These are phyloP conservation scores for Lagria hirta DNA, from an alignment of 2,888 invertebrate species.

Conservation along the genomic window DNA sequence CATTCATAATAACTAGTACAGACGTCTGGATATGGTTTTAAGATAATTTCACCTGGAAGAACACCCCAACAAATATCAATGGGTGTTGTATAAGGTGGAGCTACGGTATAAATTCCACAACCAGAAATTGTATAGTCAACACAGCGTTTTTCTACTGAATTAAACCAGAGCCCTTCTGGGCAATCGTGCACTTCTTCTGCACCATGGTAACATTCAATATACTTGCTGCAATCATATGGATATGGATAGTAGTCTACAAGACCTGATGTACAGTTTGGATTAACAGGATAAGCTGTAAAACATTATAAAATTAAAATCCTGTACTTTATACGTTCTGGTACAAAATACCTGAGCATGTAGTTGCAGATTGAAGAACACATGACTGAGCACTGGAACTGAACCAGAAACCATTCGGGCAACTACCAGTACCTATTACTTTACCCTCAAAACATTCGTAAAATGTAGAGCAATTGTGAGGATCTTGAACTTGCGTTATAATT, in stretches of 20 bases:
- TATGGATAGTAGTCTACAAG: conserved; percentile 10
- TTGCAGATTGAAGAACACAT: too few relatives aligned
- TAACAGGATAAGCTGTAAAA: too few relatives aligned
- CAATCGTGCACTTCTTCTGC: conserved; percentile 1
- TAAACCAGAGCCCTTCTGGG: conserved; percentile 13
- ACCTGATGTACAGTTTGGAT: too few relatives aligned
- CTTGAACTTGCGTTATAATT: conserved; percentile 13
- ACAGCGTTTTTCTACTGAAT: conserved; percentile 1
- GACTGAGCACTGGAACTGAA: conserved; percentile 15
- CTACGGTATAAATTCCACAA: not conserved
- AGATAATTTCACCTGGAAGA: conserved; percentile 1
- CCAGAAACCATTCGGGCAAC: conserved; percentile 14
- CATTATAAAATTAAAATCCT: too few relatives aligned
- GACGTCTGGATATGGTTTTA: conserved; percentile 6
- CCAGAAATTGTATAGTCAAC: not conserved
- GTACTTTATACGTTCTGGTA: too few relatives aligned
- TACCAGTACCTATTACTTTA: conserved; percentile 1
- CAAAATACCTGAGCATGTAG: too few relatives aligned
- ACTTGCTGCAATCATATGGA: conserved; percentile 3
- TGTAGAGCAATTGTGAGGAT: conserved; percentile 15
- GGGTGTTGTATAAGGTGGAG: conserved; percentile 8
- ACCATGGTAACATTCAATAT: conserved; percentile 6
- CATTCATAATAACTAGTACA: conserved; percentile 7
- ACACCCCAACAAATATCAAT: conserved; percentile 4
- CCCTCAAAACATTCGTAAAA: conserved; percentile 23